Evolutionary conservation across 2,797 vertebrate species (phyloP).

Genomic region (Acrossocheilus wenchowensis): DNA sequence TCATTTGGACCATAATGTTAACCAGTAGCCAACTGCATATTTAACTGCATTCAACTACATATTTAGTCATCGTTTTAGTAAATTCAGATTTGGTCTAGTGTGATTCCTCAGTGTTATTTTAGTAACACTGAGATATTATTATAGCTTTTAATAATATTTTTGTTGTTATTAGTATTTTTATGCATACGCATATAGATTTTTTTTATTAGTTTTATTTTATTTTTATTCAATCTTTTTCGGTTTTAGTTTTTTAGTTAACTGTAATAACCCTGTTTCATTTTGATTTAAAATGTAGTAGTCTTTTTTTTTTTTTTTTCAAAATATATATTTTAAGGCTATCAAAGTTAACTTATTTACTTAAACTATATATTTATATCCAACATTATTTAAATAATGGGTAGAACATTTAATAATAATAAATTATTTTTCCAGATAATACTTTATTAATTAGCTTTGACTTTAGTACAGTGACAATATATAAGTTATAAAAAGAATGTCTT

Average conservation of each 20-base stretch:
- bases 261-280: not conserved
- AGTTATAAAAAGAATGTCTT: not conserved
- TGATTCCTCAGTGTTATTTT: not conserved
- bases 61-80: not conserved
- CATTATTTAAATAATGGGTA: no score
- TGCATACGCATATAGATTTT: not conserved
- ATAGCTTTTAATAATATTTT: not conserved
- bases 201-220: not conserved
- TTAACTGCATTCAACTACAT: not conserved
- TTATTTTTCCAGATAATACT: not conserved
- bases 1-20: not conserved
- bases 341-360: not conserved
- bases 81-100: not conserved
- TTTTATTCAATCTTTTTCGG: not conserved
- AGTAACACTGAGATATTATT: not conserved
- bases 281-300: not conserved
- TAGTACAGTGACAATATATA: not conserved
- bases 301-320: not conserved
- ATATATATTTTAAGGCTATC: not conserved
- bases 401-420: no score
- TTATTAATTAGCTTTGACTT: not conserved
- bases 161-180: not conserved
- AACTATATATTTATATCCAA: not conserved
- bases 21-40: not conserved
- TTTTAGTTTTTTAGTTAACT: not conserved